A percentile compares a stretch with the other conserved stretches of the same genome.
Evolutionary conservation across 1,140 invertebrate genomes (phyloP).

Genomic region (Holotrichia oblita): DNA sequence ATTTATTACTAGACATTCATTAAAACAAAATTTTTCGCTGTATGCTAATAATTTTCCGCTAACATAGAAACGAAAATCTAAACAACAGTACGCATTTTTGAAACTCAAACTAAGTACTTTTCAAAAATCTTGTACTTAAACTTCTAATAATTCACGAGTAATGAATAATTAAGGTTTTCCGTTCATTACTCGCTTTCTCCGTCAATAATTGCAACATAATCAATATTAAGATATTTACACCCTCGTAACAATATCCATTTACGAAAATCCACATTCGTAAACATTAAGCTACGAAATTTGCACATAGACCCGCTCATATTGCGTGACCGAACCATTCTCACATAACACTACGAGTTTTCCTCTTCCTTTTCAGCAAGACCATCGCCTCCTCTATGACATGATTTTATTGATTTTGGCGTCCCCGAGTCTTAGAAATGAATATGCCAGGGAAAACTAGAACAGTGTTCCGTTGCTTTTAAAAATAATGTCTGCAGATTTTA

Average conservation of each 20-base stretch:
- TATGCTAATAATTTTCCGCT: too few relatives aligned
- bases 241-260: slow-evolving; percentile 3
- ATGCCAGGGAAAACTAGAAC: neutral
- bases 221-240: neutral
- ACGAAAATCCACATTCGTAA: neutral
- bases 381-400: neutral
- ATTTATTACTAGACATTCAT: too few relatives aligned
- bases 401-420: slow-evolving; percentile 23
- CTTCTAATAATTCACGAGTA: too few relatives aligned
- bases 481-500: slow-evolving; percentile 13
- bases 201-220: neutral
- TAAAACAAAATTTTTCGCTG: too few relatives aligned
- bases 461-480: neutral
- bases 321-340: neutral
- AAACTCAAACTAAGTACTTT: too few relatives aligned
- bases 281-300: neutral
- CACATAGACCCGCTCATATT: neutral
- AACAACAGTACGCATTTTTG: too few relatives aligned
- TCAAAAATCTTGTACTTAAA: too few relatives aligned
- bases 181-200: neutral
- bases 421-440: neutral
- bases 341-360: neutral
- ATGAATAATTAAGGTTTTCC: too few relatives aligned
- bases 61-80: too few relatives aligned
- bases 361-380: neutral